Evolutionary conservation across 2,888 invertebrate genomes (phyloP), one percentile per base, ranked within the genome.

Genomic region (Hydroisotoma schaefferi): DNA sequence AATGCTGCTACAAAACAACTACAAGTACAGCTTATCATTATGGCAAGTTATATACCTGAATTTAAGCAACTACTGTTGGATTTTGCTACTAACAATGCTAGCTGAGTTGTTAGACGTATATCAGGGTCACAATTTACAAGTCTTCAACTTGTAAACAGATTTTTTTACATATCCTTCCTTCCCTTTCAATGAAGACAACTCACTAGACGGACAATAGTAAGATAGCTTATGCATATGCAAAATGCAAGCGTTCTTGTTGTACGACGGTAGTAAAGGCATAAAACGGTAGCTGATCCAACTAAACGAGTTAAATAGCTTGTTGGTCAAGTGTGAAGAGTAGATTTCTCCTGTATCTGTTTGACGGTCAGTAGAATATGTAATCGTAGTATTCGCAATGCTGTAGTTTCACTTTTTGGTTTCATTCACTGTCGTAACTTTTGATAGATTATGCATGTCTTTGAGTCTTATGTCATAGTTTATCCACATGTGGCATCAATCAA

Each of bases 361-460:
- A 52, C 51, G 51, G 51, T 52, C 51, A 52, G 51, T 52, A 23
- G 51, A 33, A 22, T 52, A 52, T 52, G 37, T 37, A 26, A 27
- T 12, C 15, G 33, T 33, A 33, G 5, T n/a, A n/a, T n/a, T n/a
- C n/a, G n/a, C n/a, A n/a, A n/a, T n/a, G 8, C 5, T 52, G 51
- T 37, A 52, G 51, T 52, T 52, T 52, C 51, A 52, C 51, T 52
- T 52, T 52, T 52, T 20, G 51, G 29, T 52, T 20, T 29, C 29
- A 28, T 37, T 37, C 37, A 49, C 29, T 52, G 37, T 25, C 37
- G 51, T 52, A 52, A 52, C 51, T 6, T 28, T 52, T 22, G 15
- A 12, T 46, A 8, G 22, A 29, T 52, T 52, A 52, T 52, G 29
- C 22, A 52, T 52, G 20, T 27, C 22, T 40, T 40, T 40, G 26